Evolutionary conservation across 2,797 vertebrate species (phyloP).

Genomic region (Amazonetta brasiliensis): DNA sequence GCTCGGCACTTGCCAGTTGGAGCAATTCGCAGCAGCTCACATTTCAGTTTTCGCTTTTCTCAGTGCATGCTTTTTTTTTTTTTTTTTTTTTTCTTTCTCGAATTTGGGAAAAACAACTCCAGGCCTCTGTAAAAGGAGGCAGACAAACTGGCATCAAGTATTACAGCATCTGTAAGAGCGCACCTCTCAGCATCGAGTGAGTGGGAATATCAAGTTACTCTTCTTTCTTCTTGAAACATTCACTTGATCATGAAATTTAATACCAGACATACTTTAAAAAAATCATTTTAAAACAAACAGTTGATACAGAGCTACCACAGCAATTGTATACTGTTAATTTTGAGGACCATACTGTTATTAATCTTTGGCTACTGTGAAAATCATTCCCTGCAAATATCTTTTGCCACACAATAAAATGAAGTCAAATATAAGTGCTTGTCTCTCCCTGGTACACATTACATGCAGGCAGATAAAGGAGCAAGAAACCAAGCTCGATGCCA

Average conservation of each 20-base stretch:
- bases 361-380: neutral
- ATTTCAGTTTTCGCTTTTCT: neutral
- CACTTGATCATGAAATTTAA: neutral
- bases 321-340: neutral
- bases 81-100: neutral
- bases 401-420: neutral
- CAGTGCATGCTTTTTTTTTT: neutral
- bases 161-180: neutral
- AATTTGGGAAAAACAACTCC: neutral
- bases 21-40: neutral
- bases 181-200: neutral
- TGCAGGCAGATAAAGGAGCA: neutral
- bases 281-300: neutral
- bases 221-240: neutral
- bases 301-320: neutral
- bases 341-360: neutral
- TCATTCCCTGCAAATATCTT: neutral
- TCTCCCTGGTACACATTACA: neutral
- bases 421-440: neutral
- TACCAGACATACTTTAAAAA: neutral
- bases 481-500: conserved; percentile 22
- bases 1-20: neutral
- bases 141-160: neutral
- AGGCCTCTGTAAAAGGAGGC: neutral
- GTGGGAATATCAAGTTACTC: neutral